Evolutionary conservation across 2,797 vertebrate genomes (phyloP).

Genomic region (Pantherophis alleghaniensis): DNA sequence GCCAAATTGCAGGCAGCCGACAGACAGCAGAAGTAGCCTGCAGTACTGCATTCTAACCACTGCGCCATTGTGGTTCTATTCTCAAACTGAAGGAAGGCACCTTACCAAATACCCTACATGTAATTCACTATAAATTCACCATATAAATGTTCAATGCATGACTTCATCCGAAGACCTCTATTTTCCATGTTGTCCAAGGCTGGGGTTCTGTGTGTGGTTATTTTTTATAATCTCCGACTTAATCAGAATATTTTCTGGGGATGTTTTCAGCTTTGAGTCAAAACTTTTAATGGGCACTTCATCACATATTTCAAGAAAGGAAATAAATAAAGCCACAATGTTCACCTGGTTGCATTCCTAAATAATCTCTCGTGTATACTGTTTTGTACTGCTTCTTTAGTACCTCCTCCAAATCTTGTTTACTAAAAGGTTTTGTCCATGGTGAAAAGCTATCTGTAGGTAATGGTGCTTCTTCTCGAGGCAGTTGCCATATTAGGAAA

Average conservation of each 20-base stretch:
- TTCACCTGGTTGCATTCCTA: conserved; percentile 72
- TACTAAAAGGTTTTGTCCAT: conserved; percentile 55
- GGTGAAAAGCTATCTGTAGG: conserved; percentile 44
- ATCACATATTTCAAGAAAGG: neutral
- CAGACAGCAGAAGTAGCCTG: no score
- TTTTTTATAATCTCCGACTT: neutral
- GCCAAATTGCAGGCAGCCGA: no score
- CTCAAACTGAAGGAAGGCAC: neutral
- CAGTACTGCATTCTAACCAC: no score
- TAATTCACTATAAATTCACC: neutral
- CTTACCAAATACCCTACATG: neutral
- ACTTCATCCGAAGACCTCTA: neutral
- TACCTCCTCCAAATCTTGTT: conserved; percentile 64
- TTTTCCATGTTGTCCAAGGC: neutral
- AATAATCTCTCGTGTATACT: conserved; percentile 74
- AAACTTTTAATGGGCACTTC: neutral
- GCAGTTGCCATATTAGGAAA: conserved; percentile 73
- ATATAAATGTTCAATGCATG: neutral
- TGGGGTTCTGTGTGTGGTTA: neutral
- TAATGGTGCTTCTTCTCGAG: conserved; percentile 47
- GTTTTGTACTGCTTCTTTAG: conserved; percentile 76
- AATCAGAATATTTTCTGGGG: neutral
- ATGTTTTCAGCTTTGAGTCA: neutral
- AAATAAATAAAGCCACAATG: neutral
- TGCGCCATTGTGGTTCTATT: no score